Evolutionary conservation across 2,888 invertebrate genomes (phyloP), one percentile per base, ranked within the genome.

Genomic region (Parasteatoda lunata): DNA sequence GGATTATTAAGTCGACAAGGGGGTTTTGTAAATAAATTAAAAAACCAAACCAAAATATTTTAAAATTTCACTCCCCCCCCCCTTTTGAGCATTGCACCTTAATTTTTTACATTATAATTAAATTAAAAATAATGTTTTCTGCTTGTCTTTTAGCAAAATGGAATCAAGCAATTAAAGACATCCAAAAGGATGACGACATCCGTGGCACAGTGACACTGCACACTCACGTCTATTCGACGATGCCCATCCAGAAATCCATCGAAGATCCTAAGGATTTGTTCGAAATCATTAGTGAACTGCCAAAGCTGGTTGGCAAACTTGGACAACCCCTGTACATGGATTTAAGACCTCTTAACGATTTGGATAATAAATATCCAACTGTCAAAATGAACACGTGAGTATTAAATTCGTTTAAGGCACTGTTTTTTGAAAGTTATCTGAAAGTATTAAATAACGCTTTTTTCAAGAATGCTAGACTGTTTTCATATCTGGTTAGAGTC

Each of bases 321-420:
- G 86, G 86, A 4, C 81, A 86, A 52, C 86, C 86, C 4, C 49
- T 86, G 4, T 81, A 49, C 68, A 86, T 86, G 86, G 47, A 72
- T n/a, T 30, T 86, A 72, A 30, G 77, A 4, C 81, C 86, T n/a
- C 54, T 86, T 8, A 30, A 59, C 3, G 71, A 86, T 3, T 47
- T 86, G 54, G 73, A 81, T 15, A 11, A 77, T 0, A 72, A 64
- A 11, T 86, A 65, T 65, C 65, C 69, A 6, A 47, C 4, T 13
- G 86, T 81, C 8, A 9, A 80, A 13, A 59, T 77, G 54, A 66
- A 68, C 52, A 66, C 5, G 86, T 86, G 15, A 81, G 85, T 80
- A 13, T 11, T 15, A 5, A 5, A 6, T 15, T 68, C 15, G 68
- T 15, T 11, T 3, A 4, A 15, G 6, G 68, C n/a, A 15, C 30